Percentiles rank a stretch among this genome's conserved stretches.
Evolutionary conservation across 2,113 vertebrate species (phyloP).

Genomic region (Cyanoderma ruficeps): DNA sequence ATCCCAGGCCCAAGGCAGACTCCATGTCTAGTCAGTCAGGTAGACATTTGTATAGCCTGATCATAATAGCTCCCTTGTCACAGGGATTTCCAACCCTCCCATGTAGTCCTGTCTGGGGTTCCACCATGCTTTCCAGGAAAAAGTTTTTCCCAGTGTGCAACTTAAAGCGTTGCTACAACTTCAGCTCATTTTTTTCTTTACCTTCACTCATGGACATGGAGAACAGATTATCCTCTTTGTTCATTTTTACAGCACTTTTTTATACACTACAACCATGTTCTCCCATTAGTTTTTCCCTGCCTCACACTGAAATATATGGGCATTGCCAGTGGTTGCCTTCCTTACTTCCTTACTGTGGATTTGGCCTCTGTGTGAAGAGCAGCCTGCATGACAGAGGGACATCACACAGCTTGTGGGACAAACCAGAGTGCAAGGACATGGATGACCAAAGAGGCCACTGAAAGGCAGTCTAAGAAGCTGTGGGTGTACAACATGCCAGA

Average conservation of each 20-base stretch:
- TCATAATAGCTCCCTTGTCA: neutral
- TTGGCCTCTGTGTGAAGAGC: neutral
- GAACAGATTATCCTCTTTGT: neutral
- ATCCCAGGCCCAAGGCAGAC: neutral
- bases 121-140: neutral
- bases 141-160: neutral
- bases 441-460: neutral
- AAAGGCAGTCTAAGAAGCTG: neutral
- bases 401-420: neutral
- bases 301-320: neutral
- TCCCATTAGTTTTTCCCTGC: neutral
- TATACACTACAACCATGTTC: neutral
- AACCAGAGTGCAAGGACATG: neutral
- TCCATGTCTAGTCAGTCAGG: neutral
- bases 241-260: neutral
- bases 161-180: neutral
- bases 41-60: neutral
- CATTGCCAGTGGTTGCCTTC: neutral
- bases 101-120: neutral
- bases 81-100: neutral
- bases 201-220: neutral
- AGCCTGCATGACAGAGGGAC: neutral
- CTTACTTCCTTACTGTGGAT: neutral
- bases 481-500: neutral
- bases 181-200: neutral